Percentiles rank a stretch among this genome's conserved stretches.
phyloP scores from a whole-genome alignment of 2,888 invertebrate species.

The Heliconius aoede region DNA sequence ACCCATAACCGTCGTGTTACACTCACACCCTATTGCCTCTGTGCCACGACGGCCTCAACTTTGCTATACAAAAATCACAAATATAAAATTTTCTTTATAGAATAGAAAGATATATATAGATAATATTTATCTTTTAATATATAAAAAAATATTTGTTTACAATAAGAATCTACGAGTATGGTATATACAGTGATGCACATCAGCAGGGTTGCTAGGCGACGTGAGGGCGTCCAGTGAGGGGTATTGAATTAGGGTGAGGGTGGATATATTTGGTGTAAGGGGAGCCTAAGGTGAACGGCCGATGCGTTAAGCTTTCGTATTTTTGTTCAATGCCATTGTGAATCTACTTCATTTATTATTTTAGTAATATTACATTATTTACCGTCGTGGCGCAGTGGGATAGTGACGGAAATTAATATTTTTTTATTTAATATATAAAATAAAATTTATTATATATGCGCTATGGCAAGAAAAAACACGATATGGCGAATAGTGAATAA shows the following conservation, averaged over 20 bases:
- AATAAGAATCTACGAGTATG: conserved; percentile 23
- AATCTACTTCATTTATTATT: conserved; percentile 12
- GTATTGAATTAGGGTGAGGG: conserved; percentile 77
- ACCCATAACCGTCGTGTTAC: too few species aligned
- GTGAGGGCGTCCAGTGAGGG: conserved; percentile 68
- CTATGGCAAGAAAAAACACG: background rate
- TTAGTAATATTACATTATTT: background rate
- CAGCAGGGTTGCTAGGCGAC: conserved; percentile 66
- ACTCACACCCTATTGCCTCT: too few species aligned
- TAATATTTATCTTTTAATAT: background rate
- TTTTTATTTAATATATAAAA: too few species aligned
- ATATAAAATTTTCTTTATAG: background rate
- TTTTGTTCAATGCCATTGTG: conserved; percentile 34
- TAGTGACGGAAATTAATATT: background rate
- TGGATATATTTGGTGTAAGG: conserved; percentile 70
- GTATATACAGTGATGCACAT: conserved; percentile 57
- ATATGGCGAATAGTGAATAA: background rate
- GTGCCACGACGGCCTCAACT: too few species aligned
- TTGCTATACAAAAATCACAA: too few species aligned
- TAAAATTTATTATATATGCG: too few species aligned
- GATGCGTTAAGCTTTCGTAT: conserved; percentile 48
- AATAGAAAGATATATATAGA: background rate
- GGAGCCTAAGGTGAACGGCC: conserved; percentile 80
- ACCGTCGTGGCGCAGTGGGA: background rate
- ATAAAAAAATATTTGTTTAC: conserved; percentile 11